Percentiles rank a stretch among this genome's conserved stretches.
phyloP scores from a whole-genome alignment of 2,113 vertebrate species.

The Gasterosteus aculeatus region DNA sequence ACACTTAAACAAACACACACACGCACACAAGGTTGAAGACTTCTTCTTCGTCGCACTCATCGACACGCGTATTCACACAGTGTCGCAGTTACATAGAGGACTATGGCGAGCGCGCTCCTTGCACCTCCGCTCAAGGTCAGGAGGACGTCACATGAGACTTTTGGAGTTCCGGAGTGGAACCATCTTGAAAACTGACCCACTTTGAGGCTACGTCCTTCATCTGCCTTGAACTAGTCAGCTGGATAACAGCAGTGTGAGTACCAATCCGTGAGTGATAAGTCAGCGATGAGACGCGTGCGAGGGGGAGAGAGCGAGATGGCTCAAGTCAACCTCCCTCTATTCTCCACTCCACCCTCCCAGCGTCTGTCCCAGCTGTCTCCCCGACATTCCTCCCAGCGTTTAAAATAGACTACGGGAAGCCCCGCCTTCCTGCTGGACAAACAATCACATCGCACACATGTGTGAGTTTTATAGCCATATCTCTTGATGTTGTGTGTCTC shows the following conservation, averaged over 20 bases:
- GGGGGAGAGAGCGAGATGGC: conserved; percentile 10
- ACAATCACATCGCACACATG: conserved; percentile 23
- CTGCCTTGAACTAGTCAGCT: conserved; percentile 34
- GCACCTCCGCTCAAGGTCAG: conserved; percentile 55
- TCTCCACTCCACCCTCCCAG: neutral
- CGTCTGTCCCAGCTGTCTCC: conserved; percentile 76
- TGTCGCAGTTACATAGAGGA: conserved; percentile 9
- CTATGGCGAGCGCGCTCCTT: neutral
- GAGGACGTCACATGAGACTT: conserved; percentile 43
- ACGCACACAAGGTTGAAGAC: neutral
- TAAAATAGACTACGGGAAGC: conserved; percentile 77
- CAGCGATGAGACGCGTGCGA: neutral
- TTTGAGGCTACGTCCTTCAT: conserved; percentile 14
- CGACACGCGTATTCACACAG: neutral
- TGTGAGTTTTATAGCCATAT: neutral
- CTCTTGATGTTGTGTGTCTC: neutral
- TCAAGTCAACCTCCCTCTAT: neutral
- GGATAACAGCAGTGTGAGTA: conserved; percentile 10
- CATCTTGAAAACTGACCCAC: conserved; percentile 51
- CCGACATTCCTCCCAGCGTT: conserved; percentile 76
- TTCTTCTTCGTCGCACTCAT: neutral
- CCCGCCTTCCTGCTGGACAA: conserved; percentile 10
- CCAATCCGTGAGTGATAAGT: conserved; percentile 16
- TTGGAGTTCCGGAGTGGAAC: conserved; percentile 21
- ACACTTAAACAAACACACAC: neutral